Conservation (phyloP, 2,888 invertebrate genomes). For the Heliconius hortense region DNA sequence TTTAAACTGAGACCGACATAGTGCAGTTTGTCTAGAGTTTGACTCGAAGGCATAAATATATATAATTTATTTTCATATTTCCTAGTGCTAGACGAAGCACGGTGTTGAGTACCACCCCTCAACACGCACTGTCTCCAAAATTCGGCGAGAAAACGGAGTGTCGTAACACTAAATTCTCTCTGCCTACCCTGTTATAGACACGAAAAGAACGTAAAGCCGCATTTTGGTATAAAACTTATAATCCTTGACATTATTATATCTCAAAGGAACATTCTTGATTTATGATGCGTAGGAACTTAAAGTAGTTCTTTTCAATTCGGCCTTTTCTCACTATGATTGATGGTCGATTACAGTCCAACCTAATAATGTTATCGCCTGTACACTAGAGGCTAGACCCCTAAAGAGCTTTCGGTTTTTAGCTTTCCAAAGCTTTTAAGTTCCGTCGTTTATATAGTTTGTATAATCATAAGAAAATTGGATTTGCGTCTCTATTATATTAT, state of each 20-base stretch:
- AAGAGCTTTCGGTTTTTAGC: constrained; percentile 12
- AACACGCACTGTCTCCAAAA: not conserved
- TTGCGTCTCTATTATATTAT: too few species aligned
- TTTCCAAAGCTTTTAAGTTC: constrained; percentile 23
- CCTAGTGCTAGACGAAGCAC: not conserved
- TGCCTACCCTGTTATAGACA: too few species aligned
- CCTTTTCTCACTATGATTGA: constrained; percentile 38
- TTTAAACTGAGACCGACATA: too few species aligned
- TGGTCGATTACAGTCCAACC: constrained; percentile 31
- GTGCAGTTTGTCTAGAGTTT: not conserved
- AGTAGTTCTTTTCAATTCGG: constrained; percentile 35
- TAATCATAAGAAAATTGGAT: not conserved
- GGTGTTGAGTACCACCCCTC: not conserved
- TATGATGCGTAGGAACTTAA: constrained; percentile 28
- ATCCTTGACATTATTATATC: constrained; percentile 15
- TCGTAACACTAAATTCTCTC: not conserved
- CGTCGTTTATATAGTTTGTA: not conserved
- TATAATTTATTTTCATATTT: not conserved
- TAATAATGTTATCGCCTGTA: constrained; percentile 38
- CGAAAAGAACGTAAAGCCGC: too few species aligned
- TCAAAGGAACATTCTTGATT: constrained; percentile 9
- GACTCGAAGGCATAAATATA: not conserved
- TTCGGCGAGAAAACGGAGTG: not conserved
- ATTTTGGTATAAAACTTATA: not conserved
- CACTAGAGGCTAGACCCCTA: constrained; percentile 8